Base-by-base conservation (phyloP, 2,888 invertebrate species). In the Coelinius sp. region DNA sequence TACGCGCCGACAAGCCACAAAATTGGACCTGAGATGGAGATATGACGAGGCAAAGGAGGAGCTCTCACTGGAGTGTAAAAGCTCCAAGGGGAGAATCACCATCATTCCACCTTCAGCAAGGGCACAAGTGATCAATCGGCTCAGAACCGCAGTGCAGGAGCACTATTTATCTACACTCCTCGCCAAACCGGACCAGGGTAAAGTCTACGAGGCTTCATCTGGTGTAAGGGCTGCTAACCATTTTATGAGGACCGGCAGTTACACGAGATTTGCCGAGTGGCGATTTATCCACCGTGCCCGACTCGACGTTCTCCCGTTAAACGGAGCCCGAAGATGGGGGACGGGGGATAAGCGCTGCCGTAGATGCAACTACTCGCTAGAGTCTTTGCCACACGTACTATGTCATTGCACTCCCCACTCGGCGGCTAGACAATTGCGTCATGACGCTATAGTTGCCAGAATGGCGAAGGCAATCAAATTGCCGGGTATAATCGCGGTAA, bases 231-330 rank as follows among this genome's bases (percentile, higher is more conserved):
- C 68, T 12, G 79, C 79, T 27, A 83, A 82, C 71, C 83, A 84
- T 77, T 86, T 85, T 74, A 70, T 82, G 17, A 56, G 78, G 0
- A 65, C 56, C 0, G 82, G 83, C 0, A 63, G 68, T 5, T 79
- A 75, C 70, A 82, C 80, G 24, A 67, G 84, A 5, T 86, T 86
- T 74, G 81, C 82, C 7, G 87, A 88, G 71, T 88, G 88, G 86
- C 78, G 86, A 3, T 88, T 88, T 70, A 77, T 87, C n/a, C 86
- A 86, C 76, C 76, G 83, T 0, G 84, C 84, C 4, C 75, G 83
- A 1, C 80, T 84, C 14, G 77, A 82, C 66, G 79, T 82, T 1
- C 74, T 86, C 0, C 85, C 85, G 0, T 77, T 84, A 0, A 83
- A 81, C 49, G 81, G 77, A n/a, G 74, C 72, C 0, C n/a, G 52